Base-by-base conservation (phyloP, 53 echinoderm and acorn worm species). In the Actinopyga echinites region DNA sequence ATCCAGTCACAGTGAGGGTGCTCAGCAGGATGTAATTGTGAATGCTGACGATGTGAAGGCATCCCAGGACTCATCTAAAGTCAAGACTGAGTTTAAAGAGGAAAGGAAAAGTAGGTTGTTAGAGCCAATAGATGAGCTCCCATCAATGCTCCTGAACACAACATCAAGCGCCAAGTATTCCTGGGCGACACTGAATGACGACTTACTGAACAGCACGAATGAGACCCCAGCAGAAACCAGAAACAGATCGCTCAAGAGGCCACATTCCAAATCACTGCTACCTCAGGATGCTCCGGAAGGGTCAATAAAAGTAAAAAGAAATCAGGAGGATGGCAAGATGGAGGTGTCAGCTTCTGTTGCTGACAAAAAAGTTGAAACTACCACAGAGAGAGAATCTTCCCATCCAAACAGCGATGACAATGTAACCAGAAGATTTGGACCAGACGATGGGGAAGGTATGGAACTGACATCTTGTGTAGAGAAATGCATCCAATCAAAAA, bases 381-480 rank as follows among this genome's bases (percentile, higher is more conserved):
- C 12, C 1, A 9, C 24, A 43, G 20, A 63, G 10, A n/a, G n/a
- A 5, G 4, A 28, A 26, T 35, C 21, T 9, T 0, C 17, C 12
- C 11, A 21, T 11, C 42, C 25, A 6, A 25, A 42, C 35, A 8
- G 42, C 21, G 71, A 24, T 40, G 42, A 71, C 24, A 71, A 21
- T n/a, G 31, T 44, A 31, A 88, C 57, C 34, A 84, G 77, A 64
- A 23, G 56, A 10, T 74, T 84, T 24, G 34, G 21, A 6, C 53
- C 62, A 28, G 85, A 85, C 66, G 69, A 84, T 19, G 75, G 44
- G 29, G 85, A 56, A 37, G 79, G 54, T 22, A 89, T 79, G 85
- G 80, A 89, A 44, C 56, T 85, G 67, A 89, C 77, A 20, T 78
- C 78, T 37, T 79, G 67, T 68, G 32, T 49, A 19, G 37, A 57